These are phyloP conservation scores for Caenorhabditis doughertyi DNA, from an alignment of 2,888 invertebrate genomes.

Conservation along the genomic window DNA sequence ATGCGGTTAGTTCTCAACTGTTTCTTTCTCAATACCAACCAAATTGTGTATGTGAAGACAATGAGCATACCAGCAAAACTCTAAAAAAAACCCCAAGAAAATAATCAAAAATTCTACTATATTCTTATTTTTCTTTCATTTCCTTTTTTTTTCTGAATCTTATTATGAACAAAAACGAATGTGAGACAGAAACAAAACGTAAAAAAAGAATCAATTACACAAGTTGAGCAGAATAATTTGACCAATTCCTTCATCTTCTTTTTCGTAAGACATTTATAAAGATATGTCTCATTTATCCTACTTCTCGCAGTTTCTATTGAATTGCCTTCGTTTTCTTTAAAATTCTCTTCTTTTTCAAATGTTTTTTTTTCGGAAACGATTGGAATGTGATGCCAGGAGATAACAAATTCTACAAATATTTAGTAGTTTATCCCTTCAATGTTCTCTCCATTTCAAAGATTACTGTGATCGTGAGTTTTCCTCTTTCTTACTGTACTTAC, in stretches of 20 bases:
- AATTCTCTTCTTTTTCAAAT: neutral
- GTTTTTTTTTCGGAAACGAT: conserved; percentile 29
- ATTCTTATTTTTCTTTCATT: conserved; percentile 7
- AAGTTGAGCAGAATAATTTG: conserved; percentile 53
- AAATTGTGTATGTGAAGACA: too few relatives aligned
- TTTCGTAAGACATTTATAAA: conserved; percentile 15
- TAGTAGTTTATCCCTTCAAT: conserved; percentile 62
- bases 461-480: conserved; percentile 50
- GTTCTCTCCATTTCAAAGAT: conserved; percentile 58
- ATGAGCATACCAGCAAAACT: too few relatives aligned
- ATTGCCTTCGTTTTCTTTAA: conserved; percentile 33
- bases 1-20: too few relatives aligned
- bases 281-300: conserved; percentile 20
- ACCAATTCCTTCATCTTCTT: conserved; percentile 37
- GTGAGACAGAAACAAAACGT: conserved; percentile 15
- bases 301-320: conserved; percentile 37
- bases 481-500: neutral
- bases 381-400: conserved; percentile 65
- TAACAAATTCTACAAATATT: conserved; percentile 60
- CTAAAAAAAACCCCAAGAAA: conserved; percentile 5
- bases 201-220: conserved; percentile 47
- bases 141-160: conserved; percentile 30
- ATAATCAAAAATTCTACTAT: conserved; percentile 44
- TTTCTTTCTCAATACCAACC: too few relatives aligned
- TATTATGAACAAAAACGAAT: conserved; percentile 20